A percentile compares a stretch with the other conserved stretches of the same genome.
phyloP scores from a whole-genome alignment of 2,113 vertebrate genomes.

The Gnathonemus echidnorhynchus region DNA sequence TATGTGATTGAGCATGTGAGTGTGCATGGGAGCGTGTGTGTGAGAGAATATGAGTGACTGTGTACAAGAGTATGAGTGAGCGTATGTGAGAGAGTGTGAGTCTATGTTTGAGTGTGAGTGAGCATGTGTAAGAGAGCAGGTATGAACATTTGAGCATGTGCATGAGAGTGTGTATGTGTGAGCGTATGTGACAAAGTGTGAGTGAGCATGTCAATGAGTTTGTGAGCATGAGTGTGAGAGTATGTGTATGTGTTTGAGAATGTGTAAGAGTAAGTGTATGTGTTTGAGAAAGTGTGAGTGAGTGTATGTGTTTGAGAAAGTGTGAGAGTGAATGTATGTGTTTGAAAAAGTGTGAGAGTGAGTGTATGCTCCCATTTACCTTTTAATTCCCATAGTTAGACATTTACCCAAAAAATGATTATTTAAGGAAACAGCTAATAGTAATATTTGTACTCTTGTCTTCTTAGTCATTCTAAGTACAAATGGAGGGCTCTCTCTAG shows the following conservation, averaged over 20 bases:
- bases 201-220: not conserved
- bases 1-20: not conserved
- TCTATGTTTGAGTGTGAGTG: not conserved
- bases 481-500: not conserved
- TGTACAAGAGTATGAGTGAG: not conserved
- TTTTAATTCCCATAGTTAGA: not conserved
- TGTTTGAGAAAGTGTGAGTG: too few species aligned
- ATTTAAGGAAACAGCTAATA: not conserved
- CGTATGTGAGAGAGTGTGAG: not conserved
- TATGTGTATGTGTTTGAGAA: too few species aligned
- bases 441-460: not conserved
- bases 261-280: too few species aligned
- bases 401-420: not conserved
- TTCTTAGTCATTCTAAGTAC: not conserved
- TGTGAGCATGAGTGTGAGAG: not conserved
- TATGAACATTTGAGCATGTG: not conserved
- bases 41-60: not conserved
- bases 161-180: not conserved
- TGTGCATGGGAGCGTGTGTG: not conserved
- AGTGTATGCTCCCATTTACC: not conserved
- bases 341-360: too few species aligned
- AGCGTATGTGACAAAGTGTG: not conserved
- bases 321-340: not conserved
- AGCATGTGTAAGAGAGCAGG: not conserved
- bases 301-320: too few species aligned